Evolutionary conservation across 1,140 invertebrate genomes (phyloP), one percentile per base, ranked within the genome.

Genomic region (Drosophila ohnishii): DNA sequence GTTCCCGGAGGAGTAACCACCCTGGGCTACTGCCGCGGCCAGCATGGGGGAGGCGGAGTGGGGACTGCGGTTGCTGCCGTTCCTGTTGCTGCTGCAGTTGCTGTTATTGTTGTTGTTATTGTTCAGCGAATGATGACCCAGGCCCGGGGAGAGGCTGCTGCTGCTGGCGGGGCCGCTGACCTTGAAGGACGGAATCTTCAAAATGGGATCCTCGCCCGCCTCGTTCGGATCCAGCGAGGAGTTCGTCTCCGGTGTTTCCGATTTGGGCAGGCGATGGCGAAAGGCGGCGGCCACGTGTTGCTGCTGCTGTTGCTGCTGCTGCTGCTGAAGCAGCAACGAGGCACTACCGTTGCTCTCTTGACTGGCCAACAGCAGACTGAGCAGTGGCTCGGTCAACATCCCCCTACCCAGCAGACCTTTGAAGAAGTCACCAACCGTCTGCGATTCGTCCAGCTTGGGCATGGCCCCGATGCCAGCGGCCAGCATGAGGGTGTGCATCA

Each of bases 161-260:
- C 56, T 67, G 86, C 90, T 76, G 19, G 93, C 92, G 40, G 93
- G 94, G 22, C 93, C 95, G 91, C 91, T 94, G 44, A 95, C 94
- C 62, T 96, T 96, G 93, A 96, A 98, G 94, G 96, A 97, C 94
- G 97, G 97, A 95, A 98, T 97, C 93, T 96, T 97, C 81, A 97
- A 94, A 92, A 97, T 97, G 90, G 96, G 92, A 77, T 93, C 94
- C 82, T 94, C 93, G 59, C 62, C 65, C 39, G 92, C 91, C 70
- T 94, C 93, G 47, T 93, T 93, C 61, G 93, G 91, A 42, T 92
- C 91, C 65, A 91, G 44, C 25, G 91, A 86, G 78, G 91, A 79
- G 60, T 48, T 89, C 44, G 87, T 83, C 71, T 92, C 91, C 25
- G 92, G 92, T 47, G 90, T 92, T 66, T 92, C 91, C 73, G 91